Base-by-base conservation (phyloP, 2,888 invertebrate species). In the Limnephilus rhombicus region DNA sequence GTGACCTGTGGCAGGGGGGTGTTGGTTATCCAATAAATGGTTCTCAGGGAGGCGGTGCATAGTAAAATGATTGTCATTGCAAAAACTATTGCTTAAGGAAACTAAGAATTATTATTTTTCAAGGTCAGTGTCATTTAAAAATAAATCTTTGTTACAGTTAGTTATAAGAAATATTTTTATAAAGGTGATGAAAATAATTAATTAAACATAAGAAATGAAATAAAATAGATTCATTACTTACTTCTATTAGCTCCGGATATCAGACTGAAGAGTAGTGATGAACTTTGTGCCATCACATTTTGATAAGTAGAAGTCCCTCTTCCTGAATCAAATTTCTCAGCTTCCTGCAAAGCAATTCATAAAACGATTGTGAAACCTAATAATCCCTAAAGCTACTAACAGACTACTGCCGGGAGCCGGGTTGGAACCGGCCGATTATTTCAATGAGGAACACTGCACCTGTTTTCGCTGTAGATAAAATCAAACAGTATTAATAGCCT, bases 241-340 rank as follows among this genome's bases (percentile, higher is more conserved):
- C 96, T 96, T 95, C 95, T 96, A 94, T 95, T 96, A 53, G 96
- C 95, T 92, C 96, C 96, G 93, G 95, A 94, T 91, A 96, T 94
- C 94, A 95, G 95, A 92, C 95, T 94, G 94, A 95, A 95, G 80
- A 96, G 94, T 91, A 96, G 94, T 93, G 95, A 95, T 92, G 95
- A 94, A 94, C 95, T 95, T 90, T 96, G 94, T 80, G 95, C 95
- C 92, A 94, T 94, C 7, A 95, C 94, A 92, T 94, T 95, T 24
- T 95, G 94, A 95, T 95, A 95, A 91, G 95, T 29, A 34, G 87
- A 49, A 34, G 68, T 80, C 24, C 9, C 24, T 89, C 68, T 90
- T 29, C 92, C 91, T 53, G 95, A 95, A 94, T 95, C 95, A 94
- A 94, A 95, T 94, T 96, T 96, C 94, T 96, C 96, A 81, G 95